A percentile compares a stretch with the other conserved stretches of the same genome.
Conservation (phyloP, 2,797 vertebrate genomes). For the Centroberyx gerrardi region DNA sequence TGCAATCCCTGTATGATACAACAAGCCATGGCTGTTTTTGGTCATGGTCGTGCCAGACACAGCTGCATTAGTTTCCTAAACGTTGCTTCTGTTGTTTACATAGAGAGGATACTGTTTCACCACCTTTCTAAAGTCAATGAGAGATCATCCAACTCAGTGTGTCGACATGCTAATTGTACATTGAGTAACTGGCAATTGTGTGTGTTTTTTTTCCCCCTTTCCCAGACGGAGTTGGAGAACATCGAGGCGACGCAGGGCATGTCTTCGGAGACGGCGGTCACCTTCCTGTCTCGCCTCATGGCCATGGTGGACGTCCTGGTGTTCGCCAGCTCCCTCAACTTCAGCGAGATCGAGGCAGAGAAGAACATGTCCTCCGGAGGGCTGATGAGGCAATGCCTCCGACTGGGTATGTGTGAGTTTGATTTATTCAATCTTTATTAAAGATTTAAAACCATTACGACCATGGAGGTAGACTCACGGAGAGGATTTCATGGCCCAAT, state of each 20-base stretch:
- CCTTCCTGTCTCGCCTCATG: slow-evolving; percentile 98
- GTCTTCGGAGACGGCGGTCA: slow-evolving; percentile 98
- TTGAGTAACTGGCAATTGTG: slow-evolving; percentile 47
- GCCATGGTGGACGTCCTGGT: slow-evolving; percentile 99
- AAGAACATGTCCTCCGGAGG: slow-evolving; percentile 99
- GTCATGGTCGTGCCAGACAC: slow-evolving; percentile 34
- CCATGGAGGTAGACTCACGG: neutral
- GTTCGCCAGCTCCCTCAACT: slow-evolving; percentile 99
- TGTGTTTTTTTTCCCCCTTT: slow-evolving; percentile 23
- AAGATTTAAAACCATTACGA: neutral
- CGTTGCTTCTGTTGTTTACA: slow-evolving; percentile 11
- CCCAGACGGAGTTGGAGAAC: slow-evolving; percentile 97
- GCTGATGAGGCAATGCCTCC: slow-evolving; percentile 97
- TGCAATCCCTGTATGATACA: slow-evolving; percentile 48
- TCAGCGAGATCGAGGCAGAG: slow-evolving; percentile 99
- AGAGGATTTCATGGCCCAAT: neutral
- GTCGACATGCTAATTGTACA: slow-evolving; percentile 15
- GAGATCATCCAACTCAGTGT: slow-evolving; percentile 16
- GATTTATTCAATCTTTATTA: slow-evolving; percentile 26
- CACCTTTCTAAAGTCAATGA: slow-evolving; percentile 15
- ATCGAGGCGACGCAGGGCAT: slow-evolving; percentile 99
- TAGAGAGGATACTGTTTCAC: slow-evolving; percentile 6
- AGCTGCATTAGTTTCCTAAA: slow-evolving; percentile 21
- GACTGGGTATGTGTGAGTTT: slow-evolving; percentile 87
- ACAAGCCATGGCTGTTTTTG: slow-evolving; percentile 32